A percentile compares a stretch with the other conserved stretches of the same genome.
phyloP scores from a whole-genome alignment of 2,113 vertebrate species.

The Isurus oxyrinchus region DNA sequence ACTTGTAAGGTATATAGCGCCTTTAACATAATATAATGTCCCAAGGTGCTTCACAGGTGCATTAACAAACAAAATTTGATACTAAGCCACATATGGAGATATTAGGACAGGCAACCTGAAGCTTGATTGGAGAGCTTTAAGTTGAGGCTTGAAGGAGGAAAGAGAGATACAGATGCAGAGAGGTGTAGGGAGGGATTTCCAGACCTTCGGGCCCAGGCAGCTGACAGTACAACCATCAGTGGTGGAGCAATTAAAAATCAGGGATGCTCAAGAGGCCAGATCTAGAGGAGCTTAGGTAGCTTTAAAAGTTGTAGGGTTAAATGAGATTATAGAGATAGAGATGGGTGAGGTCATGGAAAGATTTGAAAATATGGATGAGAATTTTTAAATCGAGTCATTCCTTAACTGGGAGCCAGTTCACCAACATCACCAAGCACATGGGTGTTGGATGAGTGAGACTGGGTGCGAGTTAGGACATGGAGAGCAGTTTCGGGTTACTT shows the following conservation, averaged over 20 bases:
- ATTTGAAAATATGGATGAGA: background rate
- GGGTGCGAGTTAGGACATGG: background rate
- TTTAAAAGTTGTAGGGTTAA: background rate
- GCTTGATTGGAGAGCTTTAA: background rate
- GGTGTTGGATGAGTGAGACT: background rate
- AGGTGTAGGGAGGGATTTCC: background rate
- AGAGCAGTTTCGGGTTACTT: background rate
- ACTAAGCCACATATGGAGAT: background rate
- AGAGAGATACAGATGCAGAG: background rate
- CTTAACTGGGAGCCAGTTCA: background rate
- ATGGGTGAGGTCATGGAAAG: too few species aligned
- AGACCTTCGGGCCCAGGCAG: background rate
- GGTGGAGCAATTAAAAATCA: background rate
- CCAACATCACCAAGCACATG: background rate
- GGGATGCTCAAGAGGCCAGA: background rate
- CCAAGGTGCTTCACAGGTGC: background rate
- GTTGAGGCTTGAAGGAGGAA: background rate
- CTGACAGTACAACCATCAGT: background rate
- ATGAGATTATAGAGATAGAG: too few species aligned
- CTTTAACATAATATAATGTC: background rate
- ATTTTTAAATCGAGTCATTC: background rate
- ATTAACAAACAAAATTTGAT: background rate
- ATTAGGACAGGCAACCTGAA: background rate
- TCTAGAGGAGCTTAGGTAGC: background rate
- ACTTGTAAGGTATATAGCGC: background rate